phyloP scores from a whole-genome alignment of 2,797 vertebrate species.

The Pseudochirops cupreus region DNA sequence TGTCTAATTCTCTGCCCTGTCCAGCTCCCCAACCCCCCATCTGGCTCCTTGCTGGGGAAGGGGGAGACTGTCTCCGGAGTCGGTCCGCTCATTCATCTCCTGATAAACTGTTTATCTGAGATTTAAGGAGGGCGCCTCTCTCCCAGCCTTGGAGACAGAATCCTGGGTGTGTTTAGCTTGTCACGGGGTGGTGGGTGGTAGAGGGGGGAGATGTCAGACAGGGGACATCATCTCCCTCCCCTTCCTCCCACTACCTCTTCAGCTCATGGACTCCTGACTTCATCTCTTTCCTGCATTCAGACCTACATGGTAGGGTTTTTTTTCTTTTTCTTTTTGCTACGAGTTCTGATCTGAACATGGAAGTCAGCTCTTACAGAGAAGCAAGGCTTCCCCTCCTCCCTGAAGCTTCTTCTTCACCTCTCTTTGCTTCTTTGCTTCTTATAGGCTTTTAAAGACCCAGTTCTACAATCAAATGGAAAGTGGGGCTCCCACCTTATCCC shows the following conservation, averaged over 20 bases:
- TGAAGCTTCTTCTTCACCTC: neutral
- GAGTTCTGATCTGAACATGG: neutral
- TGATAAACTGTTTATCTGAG: constrained; percentile 91
- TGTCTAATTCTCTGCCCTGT: constrained; percentile 32
- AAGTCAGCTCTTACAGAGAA: neutral
- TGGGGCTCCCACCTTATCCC: neutral
- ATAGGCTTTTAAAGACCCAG: neutral
- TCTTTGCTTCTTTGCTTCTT: neutral
- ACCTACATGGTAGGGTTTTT: neutral
- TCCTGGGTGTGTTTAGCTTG: constrained; percentile 87
- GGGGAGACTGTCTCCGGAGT: constrained; percentile 85
- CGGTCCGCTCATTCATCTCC: constrained; percentile 87
- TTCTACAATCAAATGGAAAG: neutral
- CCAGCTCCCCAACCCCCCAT: constrained; percentile 66
- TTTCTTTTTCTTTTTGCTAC: neutral
- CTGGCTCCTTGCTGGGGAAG: constrained; percentile 80
- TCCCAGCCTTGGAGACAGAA: constrained; percentile 88
- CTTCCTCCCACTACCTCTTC: neutral
- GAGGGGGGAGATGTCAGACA: constrained; percentile 74
- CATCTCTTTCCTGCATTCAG: neutral
- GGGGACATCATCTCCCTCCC: constrained; percentile 34
- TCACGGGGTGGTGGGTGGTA: constrained; percentile 81
- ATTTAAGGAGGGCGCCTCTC: constrained; percentile 92
- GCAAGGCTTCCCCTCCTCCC: neutral
- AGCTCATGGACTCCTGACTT: neutral